These are phyloP conservation scores for Misgurnus mizolepis DNA, from an alignment of 2,113 vertebrate species.

Conservation along the genomic window DNA sequence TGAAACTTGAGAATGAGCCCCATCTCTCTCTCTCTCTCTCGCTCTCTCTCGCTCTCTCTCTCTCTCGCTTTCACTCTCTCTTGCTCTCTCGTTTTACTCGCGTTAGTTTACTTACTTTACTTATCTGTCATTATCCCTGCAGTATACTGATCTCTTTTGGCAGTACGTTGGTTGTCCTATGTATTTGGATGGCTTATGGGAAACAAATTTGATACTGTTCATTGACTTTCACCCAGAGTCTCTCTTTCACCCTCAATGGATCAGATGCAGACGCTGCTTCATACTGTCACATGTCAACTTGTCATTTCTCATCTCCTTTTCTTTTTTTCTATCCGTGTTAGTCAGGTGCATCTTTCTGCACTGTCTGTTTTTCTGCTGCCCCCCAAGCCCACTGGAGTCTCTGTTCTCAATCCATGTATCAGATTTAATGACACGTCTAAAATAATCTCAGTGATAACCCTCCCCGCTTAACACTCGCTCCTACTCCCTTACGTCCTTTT, in stretches of 20 bases:
- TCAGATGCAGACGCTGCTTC: neutral
- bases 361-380: constrained; percentile 27
- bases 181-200: constrained; percentile 19
- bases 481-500: neutral
- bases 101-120: constrained; percentile 11
- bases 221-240: constrained; percentile 5
- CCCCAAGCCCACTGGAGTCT: neutral
- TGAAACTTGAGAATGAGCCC: constrained; percentile 71
- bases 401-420: constrained; percentile 1
- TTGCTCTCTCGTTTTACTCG: neutral
- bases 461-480: neutral
- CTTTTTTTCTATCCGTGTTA: neutral
- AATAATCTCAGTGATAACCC: constrained; percentile 46
- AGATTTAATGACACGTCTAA: constrained; percentile 48
- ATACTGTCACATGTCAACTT: constrained; percentile 20
- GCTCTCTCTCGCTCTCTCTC: neutral
- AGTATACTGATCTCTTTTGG: constrained; percentile 36
- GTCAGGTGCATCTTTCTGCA: constrained; percentile 52
- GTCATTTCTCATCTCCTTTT: constrained; percentile 4
- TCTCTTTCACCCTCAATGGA: neutral
- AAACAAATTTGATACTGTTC: constrained; percentile 44
- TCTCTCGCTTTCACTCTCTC: neutral
- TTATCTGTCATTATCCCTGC: constrained; percentile 17
- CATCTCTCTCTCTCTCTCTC: neutral
- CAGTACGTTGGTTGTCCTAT: constrained; percentile 5